Percentiles rank a stretch among this genome's conserved stretches.
These are phyloP conservation scores for Alcedo quadribrachys DNA, from an alignment of 2,797 vertebrate species.

Conservation along the genomic window DNA sequence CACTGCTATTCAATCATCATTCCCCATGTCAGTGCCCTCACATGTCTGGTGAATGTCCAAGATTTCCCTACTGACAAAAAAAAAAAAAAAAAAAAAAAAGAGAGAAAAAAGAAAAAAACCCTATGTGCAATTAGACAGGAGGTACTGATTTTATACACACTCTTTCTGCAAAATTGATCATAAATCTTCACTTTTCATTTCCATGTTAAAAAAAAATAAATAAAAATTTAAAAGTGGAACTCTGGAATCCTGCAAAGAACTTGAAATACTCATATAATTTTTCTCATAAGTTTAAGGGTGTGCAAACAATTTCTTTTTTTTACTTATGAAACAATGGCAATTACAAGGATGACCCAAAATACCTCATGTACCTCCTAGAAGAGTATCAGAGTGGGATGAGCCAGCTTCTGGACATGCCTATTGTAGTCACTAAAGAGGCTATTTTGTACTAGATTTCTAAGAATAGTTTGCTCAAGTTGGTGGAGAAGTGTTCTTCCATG, in stretches of 20 bases:
- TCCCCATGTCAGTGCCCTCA: rapidly evolving
- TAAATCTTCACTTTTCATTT: neutral
- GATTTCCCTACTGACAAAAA: neutral
- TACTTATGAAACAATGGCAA: neutral
- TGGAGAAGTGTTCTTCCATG: neutral
- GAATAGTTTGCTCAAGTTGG: neutral
- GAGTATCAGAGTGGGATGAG: neutral
- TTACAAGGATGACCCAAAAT: neutral
- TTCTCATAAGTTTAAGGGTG: neutral
- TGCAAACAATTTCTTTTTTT: neutral
- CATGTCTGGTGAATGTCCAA: neutral
- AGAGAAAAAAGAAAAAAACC: rapidly evolving
- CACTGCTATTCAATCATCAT: neutral
- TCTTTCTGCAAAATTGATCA: neutral
- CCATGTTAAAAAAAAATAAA: neutral
- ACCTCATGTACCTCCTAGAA: neutral
- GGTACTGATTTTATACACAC: rapidly evolving
- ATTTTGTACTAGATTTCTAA: neutral
- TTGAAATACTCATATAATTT: neutral
- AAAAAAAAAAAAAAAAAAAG: neutral
- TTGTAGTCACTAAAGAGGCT: neutral
- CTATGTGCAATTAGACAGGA: neutral
- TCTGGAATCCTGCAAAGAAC: neutral
- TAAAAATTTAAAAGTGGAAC: neutral
- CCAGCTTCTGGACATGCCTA: neutral